Evolutionary conservation across 2,888 invertebrate species (phyloP), one percentile per base, ranked within the genome.

Genomic region (Tupiocoris notatus): DNA sequence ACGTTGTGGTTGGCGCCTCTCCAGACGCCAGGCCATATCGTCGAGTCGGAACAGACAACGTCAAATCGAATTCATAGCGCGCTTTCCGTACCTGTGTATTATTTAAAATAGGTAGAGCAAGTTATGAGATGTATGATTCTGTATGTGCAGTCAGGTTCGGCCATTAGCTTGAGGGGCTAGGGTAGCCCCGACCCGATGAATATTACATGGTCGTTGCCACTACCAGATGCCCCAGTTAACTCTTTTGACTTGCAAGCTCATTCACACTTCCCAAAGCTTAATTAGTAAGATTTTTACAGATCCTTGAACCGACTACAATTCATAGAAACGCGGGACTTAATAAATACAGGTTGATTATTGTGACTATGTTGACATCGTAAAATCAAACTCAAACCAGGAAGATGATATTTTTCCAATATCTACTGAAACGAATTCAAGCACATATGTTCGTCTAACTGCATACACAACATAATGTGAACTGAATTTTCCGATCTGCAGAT

Each of bases 221-320:
- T 39, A 39, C 6, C 39, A 39, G 12, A 3, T 21, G 73, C 25
- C 73, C 63, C 39, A 70, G 70, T 70, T 70, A 59, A 61, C 62
- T 39, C 39, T 39, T 39, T 39, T 39, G 39, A 39, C 21, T 39
- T 20, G 61, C 54, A 16, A 20, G 73, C 63, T 24, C 62, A 73
- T 63, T 73, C 73, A 39, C 25, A 39, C 73, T 61, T 62, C 73
- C 17, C 62, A 73, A 73, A 59, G 70, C 70, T 70, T 70, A 70
- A 70, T 70, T 70, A 70, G 58, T 21, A 73, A 25, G 54, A 21
- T 73, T 62, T 63, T 21, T 67, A n/a, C 39, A 39, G 6, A 39
- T 39, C 12, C 39, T 12, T 12, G 39, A 39, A 39, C 39, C n/a
- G n/a, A n/a, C n/a, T n/a, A n/a, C n/a, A n/a, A n/a, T n/a, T n/a